Evolutionary conservation across 2,113 vertebrate genomes (phyloP), one percentile per base, ranked within the genome.

Genomic region (Dipodomys stephensi): DNA sequence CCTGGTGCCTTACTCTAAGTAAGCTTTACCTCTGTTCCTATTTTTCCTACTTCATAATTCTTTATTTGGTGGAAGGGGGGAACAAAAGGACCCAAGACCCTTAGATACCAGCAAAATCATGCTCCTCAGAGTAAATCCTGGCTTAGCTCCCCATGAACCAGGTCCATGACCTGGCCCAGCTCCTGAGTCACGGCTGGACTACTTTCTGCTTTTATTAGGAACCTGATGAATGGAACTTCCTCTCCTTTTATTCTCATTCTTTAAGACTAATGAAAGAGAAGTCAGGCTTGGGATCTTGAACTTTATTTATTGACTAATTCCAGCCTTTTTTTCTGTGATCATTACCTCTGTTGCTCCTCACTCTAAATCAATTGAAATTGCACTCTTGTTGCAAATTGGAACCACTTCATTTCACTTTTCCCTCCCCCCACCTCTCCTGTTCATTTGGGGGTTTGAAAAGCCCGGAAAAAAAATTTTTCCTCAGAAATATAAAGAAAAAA

Each of bases 251-350:
- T 82, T 91, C 81, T 95, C 30, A 77, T 76, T 87, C 91, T 79
- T 90, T 93, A 35, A 23, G 88, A 71, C 60, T 77, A 86, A 96
- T 84, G 96, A 78, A 94, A 97, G 64, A 69, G 69, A 39, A 92
- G 94, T 88, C 87, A 92, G 81, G 62, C 90, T 65, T 73, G 39
- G 90, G 84, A 92, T 0, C 1, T 78, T 86, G 82, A 69, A 35
- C 79, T 87, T 97, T 94, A 97, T 96, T 97, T 97, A 97, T 82
- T 90, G 96, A 96, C 93, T 95, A 95, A 98, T 98, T 97, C 88
- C 94, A 96, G n/a, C 68, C 89, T 92, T 88, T 49, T 49, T 94
- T 95, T 97, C 93, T 95, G 81, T 95, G 93, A 95, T 97, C 95
- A 76, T 97, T 96, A 95, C 77, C 80, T 20, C 0, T 85, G 57